Conservation (phyloP, 1,140 invertebrate species). For the Drosophila sturtevanti region DNA sequence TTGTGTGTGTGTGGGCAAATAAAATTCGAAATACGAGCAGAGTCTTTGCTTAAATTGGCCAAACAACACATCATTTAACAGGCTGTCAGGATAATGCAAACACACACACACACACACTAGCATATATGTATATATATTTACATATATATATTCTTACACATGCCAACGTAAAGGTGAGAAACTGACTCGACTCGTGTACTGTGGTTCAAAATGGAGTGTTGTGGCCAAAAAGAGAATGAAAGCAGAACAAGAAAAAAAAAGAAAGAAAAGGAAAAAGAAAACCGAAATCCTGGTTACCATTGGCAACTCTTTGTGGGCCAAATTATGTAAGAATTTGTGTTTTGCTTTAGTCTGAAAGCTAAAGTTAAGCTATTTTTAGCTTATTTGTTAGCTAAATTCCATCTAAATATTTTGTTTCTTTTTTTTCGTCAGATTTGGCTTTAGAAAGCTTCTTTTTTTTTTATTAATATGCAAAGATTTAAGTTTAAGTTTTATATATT, state of each 20-base stretch:
- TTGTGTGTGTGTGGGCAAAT: conserved; percentile 19
- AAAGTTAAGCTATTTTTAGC: neutral
- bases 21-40: conserved; percentile 20
- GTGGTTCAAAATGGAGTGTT: conserved; percentile 41
- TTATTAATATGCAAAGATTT: no score
- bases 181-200: conserved; percentile 15
- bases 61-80: conserved; percentile 64
- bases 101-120: neutral
- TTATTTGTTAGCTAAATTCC: neutral
- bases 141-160: no score
- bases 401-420: neutral
- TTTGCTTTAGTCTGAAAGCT: neutral
- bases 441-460: no score
- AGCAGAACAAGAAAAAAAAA: no score
- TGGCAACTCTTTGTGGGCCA: conserved; percentile 1
- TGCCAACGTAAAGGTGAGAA: neutral
- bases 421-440: no score
- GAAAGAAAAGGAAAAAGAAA: neutral
- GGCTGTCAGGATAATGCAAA: conserved; percentile 16
- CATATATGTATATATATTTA: neutral
- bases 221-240: conserved; percentile 5
- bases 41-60: conserved; percentile 57
- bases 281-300: neutral
- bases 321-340: neutral
- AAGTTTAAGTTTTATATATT: no score